Conservation (phyloP, 2,797 vertebrate species). For the Ispidina lecontei region DNA sequence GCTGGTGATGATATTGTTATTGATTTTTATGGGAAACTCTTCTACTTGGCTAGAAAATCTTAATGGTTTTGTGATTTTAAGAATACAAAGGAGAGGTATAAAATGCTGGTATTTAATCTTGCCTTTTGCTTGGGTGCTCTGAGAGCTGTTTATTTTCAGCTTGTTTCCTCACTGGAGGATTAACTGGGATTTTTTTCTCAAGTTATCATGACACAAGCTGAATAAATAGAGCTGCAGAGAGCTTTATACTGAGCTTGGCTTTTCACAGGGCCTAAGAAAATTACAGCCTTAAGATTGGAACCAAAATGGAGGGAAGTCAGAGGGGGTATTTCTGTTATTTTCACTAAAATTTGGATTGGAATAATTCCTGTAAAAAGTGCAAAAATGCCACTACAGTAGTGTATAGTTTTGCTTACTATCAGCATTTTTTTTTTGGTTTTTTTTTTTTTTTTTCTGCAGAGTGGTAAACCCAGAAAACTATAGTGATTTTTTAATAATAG, state of each 20-base stretch:
- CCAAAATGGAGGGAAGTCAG: background rate
- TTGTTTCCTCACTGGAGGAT: background rate
- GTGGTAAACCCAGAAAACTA: background rate
- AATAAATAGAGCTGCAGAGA: conserved; percentile 32
- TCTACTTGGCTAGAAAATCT: background rate
- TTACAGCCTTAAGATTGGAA: background rate
- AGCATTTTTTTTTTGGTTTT: too few relatives aligned
- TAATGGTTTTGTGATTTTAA: background rate
- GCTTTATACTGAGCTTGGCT: background rate
- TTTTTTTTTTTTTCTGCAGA: background rate
- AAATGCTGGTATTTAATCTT: background rate
- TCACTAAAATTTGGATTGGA: background rate
- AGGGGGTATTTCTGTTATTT: background rate
- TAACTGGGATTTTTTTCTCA: background rate
- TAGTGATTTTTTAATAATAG: background rate
- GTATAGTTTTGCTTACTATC: background rate
- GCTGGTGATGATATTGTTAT: background rate
- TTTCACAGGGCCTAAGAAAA: background rate
- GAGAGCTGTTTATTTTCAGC: conserved; percentile 21
- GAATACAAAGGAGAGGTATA: background rate
- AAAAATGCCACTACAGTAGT: background rate
- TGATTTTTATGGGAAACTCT: background rate
- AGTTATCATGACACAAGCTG: conserved; percentile 41
- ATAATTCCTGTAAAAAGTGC: background rate
- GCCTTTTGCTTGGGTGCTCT: background rate